These are phyloP conservation scores for Dichetophora obliterata DNA, from an alignment of 2,888 invertebrate species.

Conservation along the genomic window DNA sequence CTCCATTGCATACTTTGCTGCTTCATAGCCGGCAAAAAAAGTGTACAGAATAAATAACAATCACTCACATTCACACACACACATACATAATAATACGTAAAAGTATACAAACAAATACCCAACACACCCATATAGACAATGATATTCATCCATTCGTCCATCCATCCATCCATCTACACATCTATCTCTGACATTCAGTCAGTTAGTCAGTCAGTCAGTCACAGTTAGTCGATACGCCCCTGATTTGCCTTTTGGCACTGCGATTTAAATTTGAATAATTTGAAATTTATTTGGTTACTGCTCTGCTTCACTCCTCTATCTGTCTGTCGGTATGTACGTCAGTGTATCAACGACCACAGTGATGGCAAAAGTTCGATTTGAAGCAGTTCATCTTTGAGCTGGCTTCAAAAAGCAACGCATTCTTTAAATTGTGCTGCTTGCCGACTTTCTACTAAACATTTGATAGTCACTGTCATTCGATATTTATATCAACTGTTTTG, in stretches of 20 bases:
- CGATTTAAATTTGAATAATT: constrained; percentile 35
- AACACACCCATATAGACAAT: constrained; percentile 7
- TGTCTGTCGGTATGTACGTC: neutral
- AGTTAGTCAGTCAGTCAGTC: neutral
- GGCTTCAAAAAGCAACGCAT: neutral
- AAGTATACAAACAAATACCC: neutral
- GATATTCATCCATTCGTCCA: neutral
- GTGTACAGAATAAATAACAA: neutral
- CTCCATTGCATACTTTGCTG: constrained; percentile 23
- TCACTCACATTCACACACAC: neutral
- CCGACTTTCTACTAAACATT: too few relatives aligned
- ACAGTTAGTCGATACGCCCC: neutral
- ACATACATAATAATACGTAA: neutral
- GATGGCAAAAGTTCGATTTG: neutral
- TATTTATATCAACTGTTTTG: neutral
- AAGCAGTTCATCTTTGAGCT: neutral
- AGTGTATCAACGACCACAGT: neutral
- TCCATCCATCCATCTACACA: neutral
- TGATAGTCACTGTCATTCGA: too few relatives aligned
- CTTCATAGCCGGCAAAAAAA: neutral
- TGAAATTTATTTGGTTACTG: constrained; percentile 26
- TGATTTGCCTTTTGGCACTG: constrained; percentile 34
- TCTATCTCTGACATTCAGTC: neutral
- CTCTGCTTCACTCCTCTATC: neutral
- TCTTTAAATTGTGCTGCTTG: neutral